These are phyloP conservation scores for Amphiprion clarkii DNA, from an alignment of 2,797 vertebrate species.

Conservation along the genomic window DNA sequence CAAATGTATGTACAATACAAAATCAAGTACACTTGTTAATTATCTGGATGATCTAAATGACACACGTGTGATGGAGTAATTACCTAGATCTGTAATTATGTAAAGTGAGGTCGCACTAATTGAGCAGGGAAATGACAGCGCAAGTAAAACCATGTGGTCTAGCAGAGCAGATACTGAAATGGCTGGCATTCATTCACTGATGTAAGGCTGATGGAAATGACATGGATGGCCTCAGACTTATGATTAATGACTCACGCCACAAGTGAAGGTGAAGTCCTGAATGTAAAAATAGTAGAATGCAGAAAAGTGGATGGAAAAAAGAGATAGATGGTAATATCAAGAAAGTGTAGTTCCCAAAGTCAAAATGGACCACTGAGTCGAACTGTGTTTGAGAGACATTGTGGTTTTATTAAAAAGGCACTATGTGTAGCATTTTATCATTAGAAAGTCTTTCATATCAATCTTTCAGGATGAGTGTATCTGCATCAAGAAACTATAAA, in stretches of 20 bases:
- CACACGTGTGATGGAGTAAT: slow-evolving; percentile 22
- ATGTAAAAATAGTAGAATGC: slow-evolving; percentile 32
- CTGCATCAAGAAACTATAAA: slow-evolving; percentile 1
- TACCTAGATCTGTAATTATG: slow-evolving; percentile 39
- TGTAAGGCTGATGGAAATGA: slow-evolving; percentile 22
- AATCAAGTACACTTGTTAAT: slow-evolving; percentile 7
- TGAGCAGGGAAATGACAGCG: slow-evolving; percentile 12
- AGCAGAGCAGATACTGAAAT: slow-evolving; percentile 18
- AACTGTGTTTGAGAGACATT: background rate
- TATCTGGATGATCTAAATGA: slow-evolving; percentile 26
- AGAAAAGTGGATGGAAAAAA: background rate
- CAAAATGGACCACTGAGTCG: background rate
- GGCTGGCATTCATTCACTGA: slow-evolving; percentile 21
- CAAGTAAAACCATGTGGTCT: slow-evolving; percentile 5
- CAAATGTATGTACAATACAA: background rate
- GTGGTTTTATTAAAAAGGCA: background rate
- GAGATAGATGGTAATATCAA: background rate
- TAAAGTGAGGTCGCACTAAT: slow-evolving; percentile 37
- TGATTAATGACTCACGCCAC: slow-evolving; percentile 22
- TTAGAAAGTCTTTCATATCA: background rate
- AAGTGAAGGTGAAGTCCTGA: slow-evolving; percentile 5
- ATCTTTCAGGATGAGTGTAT: background rate
- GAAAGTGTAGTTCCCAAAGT: background rate
- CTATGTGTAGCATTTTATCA: too few relatives aligned
- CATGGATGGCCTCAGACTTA: slow-evolving; percentile 5